Base-by-base conservation (phyloP, 1,140 invertebrate species). In the Plodia interpunctella region DNA sequence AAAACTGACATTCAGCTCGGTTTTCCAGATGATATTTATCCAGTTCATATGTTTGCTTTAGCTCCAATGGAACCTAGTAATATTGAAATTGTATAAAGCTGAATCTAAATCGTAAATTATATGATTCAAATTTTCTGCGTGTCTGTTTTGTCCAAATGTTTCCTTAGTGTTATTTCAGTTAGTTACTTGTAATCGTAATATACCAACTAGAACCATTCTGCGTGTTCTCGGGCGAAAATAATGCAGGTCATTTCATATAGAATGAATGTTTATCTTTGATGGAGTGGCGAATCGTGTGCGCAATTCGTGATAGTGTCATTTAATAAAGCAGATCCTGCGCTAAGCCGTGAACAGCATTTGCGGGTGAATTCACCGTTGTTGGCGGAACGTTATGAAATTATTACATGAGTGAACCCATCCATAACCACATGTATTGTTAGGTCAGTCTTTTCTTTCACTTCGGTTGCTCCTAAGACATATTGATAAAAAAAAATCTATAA, bases 31-130 rank as follows among this genome's bases (percentile, higher is more conserved):
- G 95, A 94, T 15, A 91, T 99, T 52, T 99, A 96, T 91, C 93
- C 96, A 67, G 97, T 99, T 35, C 93, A 95, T 78, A 97, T 97
- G 94, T 96, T 98, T 92, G 97, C 96, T 19, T 90, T 98, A 52
- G 92, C 91, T 81, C 91, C 94, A 49, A 11, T 35, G 21, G 15
- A 60, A 50, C 38, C 38, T 15, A 44, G 38, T 44, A 10, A 15
- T 15, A 44, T 44, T 44, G 38, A 44, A 44, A 44, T 44, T 44
- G 38, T 44, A 4, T 44, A 15, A 44, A 9, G 11, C 10, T 44
- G 38, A 44, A 44, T 15, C 9, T 17, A 6, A 32, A 15, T 44
- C 1, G 13, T 44, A 44, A 44, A 44, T 44, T 44, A 44, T 10
- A 44, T 9, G 1, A 44, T 44, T 44, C 30, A 32, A 10, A 11